Conservation (phyloP, 2,113 vertebrate species). For the Pimephales promelas region DNA sequence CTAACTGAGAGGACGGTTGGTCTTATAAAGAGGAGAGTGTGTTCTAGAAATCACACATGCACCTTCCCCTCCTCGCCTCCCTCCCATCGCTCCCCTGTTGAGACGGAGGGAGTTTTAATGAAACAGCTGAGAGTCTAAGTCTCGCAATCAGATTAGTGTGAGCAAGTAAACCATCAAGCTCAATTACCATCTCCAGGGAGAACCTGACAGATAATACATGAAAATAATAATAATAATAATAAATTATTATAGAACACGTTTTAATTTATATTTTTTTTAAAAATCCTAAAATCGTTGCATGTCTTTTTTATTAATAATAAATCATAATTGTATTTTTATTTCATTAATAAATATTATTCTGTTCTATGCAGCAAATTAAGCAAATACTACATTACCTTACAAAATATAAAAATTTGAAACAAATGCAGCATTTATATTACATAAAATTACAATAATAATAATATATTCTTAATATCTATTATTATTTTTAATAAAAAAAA, state of each 20-base stretch:
- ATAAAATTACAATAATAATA: background rate
- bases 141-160: conserved; percentile 4
- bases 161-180: conserved; percentile 7
- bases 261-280: too few species aligned
- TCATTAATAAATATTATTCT: background rate
- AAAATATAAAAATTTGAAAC: background rate
- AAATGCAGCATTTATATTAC: background rate
- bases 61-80: background rate
- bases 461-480: background rate
- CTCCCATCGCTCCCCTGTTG: background rate
- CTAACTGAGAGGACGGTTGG: too few species aligned
- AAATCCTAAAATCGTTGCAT: background rate
- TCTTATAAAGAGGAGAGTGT: conserved; percentile 17
- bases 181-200: conserved; percentile 5
- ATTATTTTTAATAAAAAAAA: background rate
- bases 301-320: background rate
- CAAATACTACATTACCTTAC: background rate
- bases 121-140: background rate
- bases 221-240: too few species aligned
- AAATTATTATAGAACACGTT: too few species aligned
- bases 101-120: background rate
- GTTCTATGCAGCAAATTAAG: background rate
- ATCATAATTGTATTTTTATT: background rate
- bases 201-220: background rate
- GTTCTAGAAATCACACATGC: conserved; percentile 42